Percentiles rank a stretch among this genome's conserved stretches.
Evolutionary conservation across 37 sponge, comb jelly and placozoan genomes (phyloP).

Genomic region (Spongia lamella): DNA sequence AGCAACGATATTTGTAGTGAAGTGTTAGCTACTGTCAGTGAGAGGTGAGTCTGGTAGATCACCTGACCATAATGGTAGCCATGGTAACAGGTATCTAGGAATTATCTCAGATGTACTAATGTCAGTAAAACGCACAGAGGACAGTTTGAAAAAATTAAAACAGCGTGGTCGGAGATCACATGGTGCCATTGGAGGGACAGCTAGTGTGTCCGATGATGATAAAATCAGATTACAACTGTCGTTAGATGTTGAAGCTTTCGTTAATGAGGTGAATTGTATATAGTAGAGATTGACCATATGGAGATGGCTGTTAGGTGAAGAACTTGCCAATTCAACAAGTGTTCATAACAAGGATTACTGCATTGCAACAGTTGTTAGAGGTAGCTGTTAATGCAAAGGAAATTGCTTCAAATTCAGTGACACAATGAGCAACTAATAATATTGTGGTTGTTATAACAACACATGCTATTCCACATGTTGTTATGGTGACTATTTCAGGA

Average conservation of each 20-base stretch:
- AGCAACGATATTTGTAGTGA: conserved; percentile 18
- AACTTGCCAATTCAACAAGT: conserved; percentile 10
- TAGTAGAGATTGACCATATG: neutral
- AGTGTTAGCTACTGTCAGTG: conserved; percentile 32
- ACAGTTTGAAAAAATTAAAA: conserved; percentile 84
- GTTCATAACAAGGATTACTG: conserved; percentile 5
- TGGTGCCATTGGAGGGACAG: neutral
- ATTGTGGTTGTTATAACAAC: too few relatives aligned
- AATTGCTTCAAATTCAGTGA: too few relatives aligned
- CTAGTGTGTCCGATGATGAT: conserved; percentile 77
- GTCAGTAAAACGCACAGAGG: conserved; percentile 91
- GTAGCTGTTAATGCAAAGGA: too few relatives aligned
- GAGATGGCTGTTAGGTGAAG: neutral
- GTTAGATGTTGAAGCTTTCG: conserved; percentile 75
- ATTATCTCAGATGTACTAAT: conserved; percentile 78
- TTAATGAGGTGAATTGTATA: conserved; percentile 39
- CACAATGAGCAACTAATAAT: too few relatives aligned
- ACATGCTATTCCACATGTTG: too few relatives aligned
- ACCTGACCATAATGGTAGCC: neutral
- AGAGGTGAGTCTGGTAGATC: conserved; percentile 20
- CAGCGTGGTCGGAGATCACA: conserved; percentile 52
- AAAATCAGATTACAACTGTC: conserved; percentile 91
- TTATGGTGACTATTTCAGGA: too few relatives aligned
- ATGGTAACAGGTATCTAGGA: conserved; percentile 56
- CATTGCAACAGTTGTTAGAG: neutral